Percentiles rank a stretch among this genome's conserved stretches.
Evolutionary conservation across 2,797 vertebrate species (phyloP).

Genomic region (Schizothorax lantsangensis): DNA sequence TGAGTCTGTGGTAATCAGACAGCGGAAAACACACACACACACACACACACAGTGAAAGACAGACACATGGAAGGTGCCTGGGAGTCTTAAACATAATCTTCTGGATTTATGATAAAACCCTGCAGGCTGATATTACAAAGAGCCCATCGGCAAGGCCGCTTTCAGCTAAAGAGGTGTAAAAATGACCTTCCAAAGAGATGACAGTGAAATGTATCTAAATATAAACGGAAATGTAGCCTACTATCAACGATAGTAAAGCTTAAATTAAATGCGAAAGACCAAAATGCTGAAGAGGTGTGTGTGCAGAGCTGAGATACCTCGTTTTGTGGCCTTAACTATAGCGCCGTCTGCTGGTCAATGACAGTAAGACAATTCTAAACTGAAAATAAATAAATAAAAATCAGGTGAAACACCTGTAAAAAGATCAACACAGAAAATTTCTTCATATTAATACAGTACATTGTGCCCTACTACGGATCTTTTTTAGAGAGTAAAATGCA

Average conservation of each 20-base stretch:
- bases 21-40: conserved; percentile 33
- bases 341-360: conserved; percentile 2
- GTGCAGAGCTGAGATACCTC: not conserved
- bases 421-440: not conserved
- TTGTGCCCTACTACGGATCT: not conserved
- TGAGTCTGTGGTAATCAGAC: not conserved
- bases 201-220: not conserved
- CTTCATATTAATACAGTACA: too few species aligned
- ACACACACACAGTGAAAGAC: conserved; percentile 37
- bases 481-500: not conserved
- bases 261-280: not conserved
- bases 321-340: not conserved
- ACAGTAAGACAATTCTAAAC: not conserved
- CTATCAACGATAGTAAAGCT: not conserved
- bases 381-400: not conserved
- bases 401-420: not conserved
- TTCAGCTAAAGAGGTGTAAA: conserved; percentile 28
- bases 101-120: conserved; percentile 75
- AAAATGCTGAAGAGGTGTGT: not conserved
- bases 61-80: conserved; percentile 77
- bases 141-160: conserved; percentile 31
- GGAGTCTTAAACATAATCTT: conserved; percentile 80
- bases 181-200: conserved; percentile 11
- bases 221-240: not conserved
- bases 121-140: conserved; percentile 69